These are phyloP conservation scores for Pomatorhinus ruficollis DNA, from an alignment of 2,113 vertebrate genomes.

Conservation along the genomic window DNA sequence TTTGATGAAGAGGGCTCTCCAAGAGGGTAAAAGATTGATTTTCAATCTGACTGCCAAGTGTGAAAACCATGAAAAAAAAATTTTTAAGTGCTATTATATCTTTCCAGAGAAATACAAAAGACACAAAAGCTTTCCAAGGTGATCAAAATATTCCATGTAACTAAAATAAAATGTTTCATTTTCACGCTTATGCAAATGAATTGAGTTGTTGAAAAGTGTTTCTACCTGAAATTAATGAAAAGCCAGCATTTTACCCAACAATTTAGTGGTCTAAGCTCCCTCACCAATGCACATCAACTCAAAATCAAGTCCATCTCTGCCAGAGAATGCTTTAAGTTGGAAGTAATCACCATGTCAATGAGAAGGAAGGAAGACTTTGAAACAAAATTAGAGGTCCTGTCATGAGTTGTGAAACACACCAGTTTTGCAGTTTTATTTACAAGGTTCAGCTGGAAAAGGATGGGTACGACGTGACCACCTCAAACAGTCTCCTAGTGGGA, in stretches of 20 bases:
- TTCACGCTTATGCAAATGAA: neutral
- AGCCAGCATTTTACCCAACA: neutral
- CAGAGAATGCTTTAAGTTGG: neutral
- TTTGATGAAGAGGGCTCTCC: neutral
- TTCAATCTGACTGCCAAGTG: neutral
- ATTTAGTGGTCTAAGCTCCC: neutral
- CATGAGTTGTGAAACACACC: neutral
- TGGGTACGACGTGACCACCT: neutral
- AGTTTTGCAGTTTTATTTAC: neutral
- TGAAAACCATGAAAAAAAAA: neutral
- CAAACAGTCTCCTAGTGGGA: neutral
- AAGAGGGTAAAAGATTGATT: neutral
- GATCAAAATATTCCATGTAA: neutral
- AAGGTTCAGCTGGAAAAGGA: neutral
- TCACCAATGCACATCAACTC: accelerated
- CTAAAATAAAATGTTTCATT: neutral
- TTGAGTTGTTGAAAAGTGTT: neutral
- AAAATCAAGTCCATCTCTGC: neutral
- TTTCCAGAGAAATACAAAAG: neutral
- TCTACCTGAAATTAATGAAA: neutral
- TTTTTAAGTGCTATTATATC: neutral
- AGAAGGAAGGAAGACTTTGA: neutral
- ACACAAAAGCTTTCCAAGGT: neutral
- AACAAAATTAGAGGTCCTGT: neutral
- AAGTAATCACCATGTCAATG: neutral